Conservation (phyloP, 2,797 vertebrate genomes). For the Australoheros facetus region DNA sequence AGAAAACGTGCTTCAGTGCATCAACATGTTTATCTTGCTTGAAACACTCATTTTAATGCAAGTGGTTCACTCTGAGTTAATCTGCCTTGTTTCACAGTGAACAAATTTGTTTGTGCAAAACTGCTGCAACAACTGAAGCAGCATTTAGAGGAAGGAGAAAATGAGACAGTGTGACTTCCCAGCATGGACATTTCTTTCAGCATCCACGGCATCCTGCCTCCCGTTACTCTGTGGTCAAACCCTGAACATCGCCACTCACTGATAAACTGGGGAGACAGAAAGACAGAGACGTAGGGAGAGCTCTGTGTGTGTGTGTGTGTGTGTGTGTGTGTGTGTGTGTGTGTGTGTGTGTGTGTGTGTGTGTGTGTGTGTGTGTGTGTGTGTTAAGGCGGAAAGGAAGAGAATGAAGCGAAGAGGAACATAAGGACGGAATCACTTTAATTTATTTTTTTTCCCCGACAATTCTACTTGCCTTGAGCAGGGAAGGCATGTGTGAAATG, state of each 20-base stretch:
- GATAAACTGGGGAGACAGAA: constrained; percentile 34
- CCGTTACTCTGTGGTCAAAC: constrained; percentile 40
- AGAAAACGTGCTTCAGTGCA: constrained; percentile 4
- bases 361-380: too few species aligned
- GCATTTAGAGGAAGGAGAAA: neutral
- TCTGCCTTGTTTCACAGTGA: constrained; percentile 17
- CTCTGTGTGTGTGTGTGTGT: neutral
- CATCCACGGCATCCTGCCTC: constrained; percentile 12
- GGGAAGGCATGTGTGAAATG: constrained; percentile 67
- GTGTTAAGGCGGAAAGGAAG: neutral
- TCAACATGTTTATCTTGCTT: constrained; percentile 26
- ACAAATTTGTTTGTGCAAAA: constrained; percentile 1
- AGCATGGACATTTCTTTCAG: constrained; percentile 17
- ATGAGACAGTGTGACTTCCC: neutral
- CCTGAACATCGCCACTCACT: constrained; percentile 21
- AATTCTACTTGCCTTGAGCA: constrained; percentile 52
- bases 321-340: neutral
- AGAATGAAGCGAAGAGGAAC: constrained; percentile 55
- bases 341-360: neutral
- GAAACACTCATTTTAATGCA: constrained; percentile 36
- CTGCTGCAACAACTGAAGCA: neutral
- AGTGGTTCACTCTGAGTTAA: constrained; percentile 33
- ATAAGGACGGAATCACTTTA: constrained; percentile 72
- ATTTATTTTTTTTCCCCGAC: constrained; percentile 51
- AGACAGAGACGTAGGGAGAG: neutral